These are phyloP conservation scores for Hydrotaea cyrtoneurina DNA, from an alignment of 2,888 invertebrate species.

Conservation along the genomic window DNA sequence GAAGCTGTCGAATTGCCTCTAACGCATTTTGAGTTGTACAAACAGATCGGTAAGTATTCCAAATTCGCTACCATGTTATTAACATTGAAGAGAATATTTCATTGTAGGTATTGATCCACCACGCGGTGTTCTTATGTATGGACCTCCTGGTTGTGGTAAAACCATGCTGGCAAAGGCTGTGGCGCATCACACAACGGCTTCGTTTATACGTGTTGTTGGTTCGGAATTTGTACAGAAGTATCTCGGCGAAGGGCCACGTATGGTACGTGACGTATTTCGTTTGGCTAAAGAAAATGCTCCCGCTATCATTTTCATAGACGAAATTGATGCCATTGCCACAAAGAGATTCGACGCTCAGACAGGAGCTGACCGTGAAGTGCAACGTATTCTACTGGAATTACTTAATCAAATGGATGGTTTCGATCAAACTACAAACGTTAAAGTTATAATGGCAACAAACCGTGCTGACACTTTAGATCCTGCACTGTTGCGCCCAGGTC, in stretches of 20 bases:
- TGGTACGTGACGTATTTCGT: conserved; percentile 99
- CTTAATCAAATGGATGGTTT: conserved; percentile 99
- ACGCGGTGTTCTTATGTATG: conserved; percentile 98
- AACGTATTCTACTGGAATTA: conserved; percentile 97
- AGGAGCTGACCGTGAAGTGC: conserved; percentile 98
- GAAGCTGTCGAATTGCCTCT: conserved; percentile 99
- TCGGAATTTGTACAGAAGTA: conserved; percentile 99
- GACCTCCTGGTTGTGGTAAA: conserved; percentile 99
- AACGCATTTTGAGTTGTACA: conserved; percentile 98
- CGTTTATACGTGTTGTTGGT: conserved; percentile 99
- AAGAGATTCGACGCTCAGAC: conserved; percentile 99
- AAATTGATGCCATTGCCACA: conserved; percentile 99
- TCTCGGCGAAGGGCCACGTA: conserved; percentile 98
- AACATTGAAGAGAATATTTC: neutral
- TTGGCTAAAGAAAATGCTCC: conserved; percentile 99
- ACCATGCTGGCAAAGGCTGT: conserved; percentile 99
- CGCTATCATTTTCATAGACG: conserved; percentile 99
- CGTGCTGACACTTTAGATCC: conserved; percentile 99
- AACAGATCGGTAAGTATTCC: conserved; percentile 89
- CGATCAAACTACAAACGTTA: conserved; percentile 99
- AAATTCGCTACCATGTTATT: neutral
- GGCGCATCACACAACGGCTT: conserved; percentile 99
- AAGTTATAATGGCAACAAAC: conserved; percentile 98
- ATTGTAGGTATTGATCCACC: conserved; percentile 94
- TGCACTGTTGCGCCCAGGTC: conserved; percentile 86